A percentile compares a stretch with the other conserved stretches of the same genome.
Evolutionary conservation across 1,140 invertebrate genomes (phyloP).

Genomic region (Habropoda laboriosa): DNA sequence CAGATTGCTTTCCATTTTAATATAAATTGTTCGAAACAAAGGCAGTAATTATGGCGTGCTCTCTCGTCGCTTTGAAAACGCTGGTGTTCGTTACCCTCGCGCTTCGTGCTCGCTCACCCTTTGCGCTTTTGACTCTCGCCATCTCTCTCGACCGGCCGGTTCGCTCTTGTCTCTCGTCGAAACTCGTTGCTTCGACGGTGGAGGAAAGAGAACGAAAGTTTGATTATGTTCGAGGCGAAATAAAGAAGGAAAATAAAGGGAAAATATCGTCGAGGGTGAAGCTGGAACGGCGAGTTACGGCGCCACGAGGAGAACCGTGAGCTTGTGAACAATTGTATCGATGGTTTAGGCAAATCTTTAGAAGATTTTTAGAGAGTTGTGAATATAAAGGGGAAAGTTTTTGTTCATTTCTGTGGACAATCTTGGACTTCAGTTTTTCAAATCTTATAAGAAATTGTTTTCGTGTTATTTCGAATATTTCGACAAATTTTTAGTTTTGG

Average conservation of each 20-base stretch:
- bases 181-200: background rate
- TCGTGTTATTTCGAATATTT: no score
- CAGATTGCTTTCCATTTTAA: conserved; percentile 80
- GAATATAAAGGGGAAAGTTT: no score
- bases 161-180: background rate
- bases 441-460: no score
- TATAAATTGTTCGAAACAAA: conserved; percentile 80
- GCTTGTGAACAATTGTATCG: no score
- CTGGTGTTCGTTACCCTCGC: conserved; percentile 44
- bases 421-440: no score
- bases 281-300: background rate
- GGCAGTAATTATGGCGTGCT: conserved; percentile 74
- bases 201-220: background rate
- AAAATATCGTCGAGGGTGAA: background rate
- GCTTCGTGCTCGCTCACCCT: conserved; percentile 6
- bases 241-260: background rate
- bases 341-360: no score
- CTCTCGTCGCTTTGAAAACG: conserved; percentile 53
- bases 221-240: background rate
- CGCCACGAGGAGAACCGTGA: no score
- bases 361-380: no score
- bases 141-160: background rate
- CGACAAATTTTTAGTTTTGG: no score
- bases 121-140: background rate
- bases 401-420: no score